phyloP scores from a whole-genome alignment of 2,113 vertebrate genomes.

The Hipposideros armiger region DNA sequence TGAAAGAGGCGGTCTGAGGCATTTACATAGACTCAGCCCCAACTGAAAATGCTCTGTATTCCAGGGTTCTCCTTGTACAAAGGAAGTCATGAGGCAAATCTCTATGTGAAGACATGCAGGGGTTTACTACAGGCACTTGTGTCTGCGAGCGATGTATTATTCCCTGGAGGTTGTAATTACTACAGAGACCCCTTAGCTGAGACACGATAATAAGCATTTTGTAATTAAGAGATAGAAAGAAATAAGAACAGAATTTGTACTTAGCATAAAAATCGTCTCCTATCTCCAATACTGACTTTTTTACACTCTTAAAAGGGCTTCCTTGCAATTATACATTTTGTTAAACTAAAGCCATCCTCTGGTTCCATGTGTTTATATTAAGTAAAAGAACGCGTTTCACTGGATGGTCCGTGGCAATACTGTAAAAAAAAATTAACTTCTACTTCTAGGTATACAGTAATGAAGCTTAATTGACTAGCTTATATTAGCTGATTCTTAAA shows the following conservation, averaged over 20 bases:
- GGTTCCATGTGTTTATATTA: background rate
- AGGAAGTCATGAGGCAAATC: background rate
- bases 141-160: background rate
- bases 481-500: constrained; percentile 18
- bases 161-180: background rate
- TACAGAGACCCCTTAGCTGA: background rate
- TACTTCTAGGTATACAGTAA: background rate
- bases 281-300: background rate
- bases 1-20: background rate
- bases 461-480: background rate
- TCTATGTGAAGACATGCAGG: background rate
- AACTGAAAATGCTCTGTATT: background rate
- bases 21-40: background rate
- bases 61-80: background rate
- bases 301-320: constrained; percentile 13
- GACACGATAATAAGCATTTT: constrained; percentile 3
- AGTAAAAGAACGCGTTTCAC: background rate
- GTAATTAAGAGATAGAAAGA: constrained; percentile 39
- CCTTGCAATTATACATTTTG: background rate
- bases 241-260: constrained; percentile 18
- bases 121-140: background rate
- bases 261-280: background rate
- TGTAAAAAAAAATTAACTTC: background rate
- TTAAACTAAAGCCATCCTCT: constrained; percentile 28
- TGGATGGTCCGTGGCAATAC: background rate